Evolutionary conservation across 2,113 vertebrate species (phyloP).

Genomic region (Lanius ludovicianus): DNA sequence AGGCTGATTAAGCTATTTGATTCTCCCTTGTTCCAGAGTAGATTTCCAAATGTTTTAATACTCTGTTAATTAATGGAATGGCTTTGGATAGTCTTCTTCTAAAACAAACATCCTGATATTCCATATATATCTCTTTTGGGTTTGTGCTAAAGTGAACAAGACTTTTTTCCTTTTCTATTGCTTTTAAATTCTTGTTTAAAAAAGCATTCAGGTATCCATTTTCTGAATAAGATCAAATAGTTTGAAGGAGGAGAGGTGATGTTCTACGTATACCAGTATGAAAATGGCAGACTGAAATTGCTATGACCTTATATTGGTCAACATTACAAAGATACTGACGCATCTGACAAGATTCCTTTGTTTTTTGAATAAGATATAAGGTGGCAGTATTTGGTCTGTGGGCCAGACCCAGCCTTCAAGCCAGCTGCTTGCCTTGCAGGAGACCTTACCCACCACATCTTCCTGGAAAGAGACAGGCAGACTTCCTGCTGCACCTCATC

Average conservation of each 20-base stretch:
- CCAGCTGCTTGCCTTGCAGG: slow-evolving; percentile 25
- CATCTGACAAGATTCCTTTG: not conserved
- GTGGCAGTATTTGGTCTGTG: not conserved
- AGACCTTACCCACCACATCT: not conserved
- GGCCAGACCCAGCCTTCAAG: not conserved
- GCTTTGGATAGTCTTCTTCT: not conserved
- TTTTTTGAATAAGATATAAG: not conserved
- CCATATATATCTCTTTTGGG: not conserved
- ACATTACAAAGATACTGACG: not conserved
- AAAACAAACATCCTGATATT: not conserved
- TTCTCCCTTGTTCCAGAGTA: not conserved
- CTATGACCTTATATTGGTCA: not conserved
- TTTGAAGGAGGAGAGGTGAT: not conserved
- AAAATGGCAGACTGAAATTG: not conserved
- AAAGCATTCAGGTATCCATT: not conserved
- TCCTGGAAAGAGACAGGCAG: not conserved
- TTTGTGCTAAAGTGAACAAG: not conserved
- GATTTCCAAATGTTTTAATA: slow-evolving; percentile 41
- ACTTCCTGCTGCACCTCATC: slow-evolving; percentile 14
- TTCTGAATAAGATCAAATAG: not conserved
- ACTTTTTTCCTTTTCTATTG: not conserved
- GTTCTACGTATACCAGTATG: not conserved
- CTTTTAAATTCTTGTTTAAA: not conserved
- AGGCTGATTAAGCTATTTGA: not conserved
- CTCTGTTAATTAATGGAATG: not conserved